These are phyloP conservation scores for Recurvirostra avosetta DNA, from an alignment of 2,113 vertebrate species.

Conservation along the genomic window DNA sequence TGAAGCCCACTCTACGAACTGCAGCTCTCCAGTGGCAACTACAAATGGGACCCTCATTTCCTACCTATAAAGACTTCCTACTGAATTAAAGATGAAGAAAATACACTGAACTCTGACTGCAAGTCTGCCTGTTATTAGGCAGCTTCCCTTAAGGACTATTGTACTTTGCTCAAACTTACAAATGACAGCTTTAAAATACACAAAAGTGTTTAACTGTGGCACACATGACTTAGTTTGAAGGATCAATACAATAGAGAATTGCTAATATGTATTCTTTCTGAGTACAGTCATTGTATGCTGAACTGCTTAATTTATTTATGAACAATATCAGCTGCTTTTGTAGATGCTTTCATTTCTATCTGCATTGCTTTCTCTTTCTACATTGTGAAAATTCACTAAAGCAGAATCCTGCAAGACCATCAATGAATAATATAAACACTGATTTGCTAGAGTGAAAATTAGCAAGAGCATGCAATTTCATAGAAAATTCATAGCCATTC, in stretches of 20 bases:
- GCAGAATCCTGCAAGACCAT: neutral
- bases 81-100: slow-evolving; percentile 34
- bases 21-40: neutral
- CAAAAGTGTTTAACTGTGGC: slow-evolving; percentile 8
- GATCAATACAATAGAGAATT: slow-evolving; percentile 20
- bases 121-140: neutral
- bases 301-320: slow-evolving; percentile 36
- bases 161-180: slow-evolving; percentile 24
- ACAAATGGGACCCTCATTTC: neutral
- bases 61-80: neutral
- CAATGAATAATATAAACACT: neutral
- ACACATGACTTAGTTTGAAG: slow-evolving; percentile 10
- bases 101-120: neutral
- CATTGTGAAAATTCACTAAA: neutral
- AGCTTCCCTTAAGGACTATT: slow-evolving; percentile 6
- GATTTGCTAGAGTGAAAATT: neutral
- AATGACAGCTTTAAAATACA: slow-evolving; percentile 35
- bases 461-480: neutral
- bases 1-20: neutral
- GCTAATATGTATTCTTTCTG: slow-evolving; percentile 2
- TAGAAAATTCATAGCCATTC: neutral
- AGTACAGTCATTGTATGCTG: neutral
- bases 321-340: neutral
- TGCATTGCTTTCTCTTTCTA: neutral
- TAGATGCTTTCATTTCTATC: neutral